These are phyloP conservation scores for Lateolabrax maculatus DNA, from an alignment of 2,797 vertebrate genomes.

Conservation along the genomic window DNA sequence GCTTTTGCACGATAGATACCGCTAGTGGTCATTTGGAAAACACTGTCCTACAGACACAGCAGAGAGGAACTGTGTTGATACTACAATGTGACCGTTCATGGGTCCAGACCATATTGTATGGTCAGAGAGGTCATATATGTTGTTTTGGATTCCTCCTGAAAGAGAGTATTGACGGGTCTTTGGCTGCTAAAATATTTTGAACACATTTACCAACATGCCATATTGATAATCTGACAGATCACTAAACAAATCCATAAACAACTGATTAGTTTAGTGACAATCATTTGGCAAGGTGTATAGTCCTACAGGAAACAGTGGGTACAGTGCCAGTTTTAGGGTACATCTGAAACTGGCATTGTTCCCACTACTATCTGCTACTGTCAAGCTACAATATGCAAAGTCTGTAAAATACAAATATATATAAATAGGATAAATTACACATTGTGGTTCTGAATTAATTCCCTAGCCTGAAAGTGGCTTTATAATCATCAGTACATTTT, in stretches of 20 bases:
- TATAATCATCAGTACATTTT: not conserved
- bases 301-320: not conserved
- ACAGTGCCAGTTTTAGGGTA: not conserved
- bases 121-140: not conserved
- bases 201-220: not conserved
- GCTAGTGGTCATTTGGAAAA: not conserved
- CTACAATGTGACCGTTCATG: not conserved
- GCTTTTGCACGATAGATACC: not conserved
- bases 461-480: not conserved
- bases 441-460: slow-evolving; percentile 1
- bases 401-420: not conserved
- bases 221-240: slow-evolving; percentile 14
- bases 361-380: not conserved
- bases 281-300: not conserved
- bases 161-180: not conserved
- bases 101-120: not conserved
- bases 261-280: not conserved
- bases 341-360: not conserved
- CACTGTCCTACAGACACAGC: not conserved
- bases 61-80: not conserved
- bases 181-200: slow-evolving; percentile 3
- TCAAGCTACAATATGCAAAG: slow-evolving; percentile 10
- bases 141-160: not conserved
- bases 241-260: not conserved
- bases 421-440: slow-evolving; percentile 1